Base-by-base conservation (phyloP, 2,113 vertebrate genomes). In the Pygoscelis antarcticus region DNA sequence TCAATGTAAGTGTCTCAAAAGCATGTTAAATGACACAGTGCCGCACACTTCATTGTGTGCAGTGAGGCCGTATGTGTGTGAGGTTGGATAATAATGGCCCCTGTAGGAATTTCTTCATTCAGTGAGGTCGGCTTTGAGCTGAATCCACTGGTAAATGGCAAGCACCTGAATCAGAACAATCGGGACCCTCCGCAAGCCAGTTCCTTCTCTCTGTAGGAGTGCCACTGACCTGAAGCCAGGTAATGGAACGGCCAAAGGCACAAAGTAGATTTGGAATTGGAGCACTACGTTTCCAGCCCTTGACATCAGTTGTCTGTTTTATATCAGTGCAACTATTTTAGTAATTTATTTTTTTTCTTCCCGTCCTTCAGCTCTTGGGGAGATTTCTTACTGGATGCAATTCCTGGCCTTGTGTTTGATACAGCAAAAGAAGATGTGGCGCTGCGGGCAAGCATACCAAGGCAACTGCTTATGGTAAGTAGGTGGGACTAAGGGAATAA, bases 331-430 rank as follows among this genome's bases (percentile, higher is more conserved):
- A 58, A 11, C n/a, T 61, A 9, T 69, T 78, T 81, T 13, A 85
- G 22, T 71, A 26, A 21, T 13, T 9, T 5, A 44, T 18, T 32
- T 30, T 52, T 60, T 32, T 47, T 8, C 25, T 86, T 83, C 11
- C n/a, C 42, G 16, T 38, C 22, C 55, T 94, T n/a, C 94, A 99
- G 99, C 97, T 99, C 99, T 4, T 99, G 99, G 99, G 99, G 98
- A 90, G 99, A 99, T 94, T 98, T 99, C 83, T 97, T 99, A 83
- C 75, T 99, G 95, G 99, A 99, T 84, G 60, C 98, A 61, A 94
- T 99, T 85, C 98, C 99, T 15, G 98, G 98, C 69, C 95, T 99
- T 18, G 97, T 99, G 77, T 98, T 98, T 89, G 98, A 99, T n/a
- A 61, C 96, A 13, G 98, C 99, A 69, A 98, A 98, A 86, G 98